These are phyloP conservation scores for Cephus cinctus DNA, from an alignment of 1,140 invertebrate species.

Conservation along the genomic window DNA sequence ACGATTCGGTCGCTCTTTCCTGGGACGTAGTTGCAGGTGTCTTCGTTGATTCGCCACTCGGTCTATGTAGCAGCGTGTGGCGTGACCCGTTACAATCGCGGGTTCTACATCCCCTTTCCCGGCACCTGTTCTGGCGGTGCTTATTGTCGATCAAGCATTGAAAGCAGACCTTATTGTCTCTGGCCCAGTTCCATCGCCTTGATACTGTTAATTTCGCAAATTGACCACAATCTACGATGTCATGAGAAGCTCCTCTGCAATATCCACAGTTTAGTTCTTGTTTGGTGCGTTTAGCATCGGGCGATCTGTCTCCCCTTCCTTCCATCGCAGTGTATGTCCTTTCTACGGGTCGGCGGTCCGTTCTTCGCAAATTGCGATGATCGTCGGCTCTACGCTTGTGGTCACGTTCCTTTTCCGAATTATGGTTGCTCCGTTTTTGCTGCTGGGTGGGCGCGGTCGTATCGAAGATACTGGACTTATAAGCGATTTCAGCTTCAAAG, in stretches of 20 bases:
- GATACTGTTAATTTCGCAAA: not conserved
- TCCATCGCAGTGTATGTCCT: too few relatives aligned
- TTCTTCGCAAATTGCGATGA: not conserved
- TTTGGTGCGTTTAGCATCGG: too few relatives aligned
- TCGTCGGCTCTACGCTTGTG: not conserved
- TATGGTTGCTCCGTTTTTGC: not conserved
- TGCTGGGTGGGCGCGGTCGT: not conserved
- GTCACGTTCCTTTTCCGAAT: not conserved
- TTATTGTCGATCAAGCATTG: conserved; percentile 4
- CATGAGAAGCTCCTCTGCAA: not conserved
- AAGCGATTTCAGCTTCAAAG: conserved; percentile 15
- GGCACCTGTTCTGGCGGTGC: not conserved
- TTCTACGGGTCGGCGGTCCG: not conserved
- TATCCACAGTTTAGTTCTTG: conserved; percentile 1
- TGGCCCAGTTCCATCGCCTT: conserved; percentile 3
- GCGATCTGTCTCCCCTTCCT: too few relatives aligned
- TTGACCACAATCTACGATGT: not conserved
- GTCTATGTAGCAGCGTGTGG: not conserved
- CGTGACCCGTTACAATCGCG: not conserved
- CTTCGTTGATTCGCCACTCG: not conserved
- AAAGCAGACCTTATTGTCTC: conserved; percentile 2
- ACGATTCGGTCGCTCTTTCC: not conserved
- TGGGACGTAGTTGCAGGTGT: not conserved
- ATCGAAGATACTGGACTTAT: conserved; percentile 11
- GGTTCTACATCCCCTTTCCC: not conserved